Base-by-base conservation (phyloP, 1,140 invertebrate species). In the Pseudoatta argentina region DNA sequence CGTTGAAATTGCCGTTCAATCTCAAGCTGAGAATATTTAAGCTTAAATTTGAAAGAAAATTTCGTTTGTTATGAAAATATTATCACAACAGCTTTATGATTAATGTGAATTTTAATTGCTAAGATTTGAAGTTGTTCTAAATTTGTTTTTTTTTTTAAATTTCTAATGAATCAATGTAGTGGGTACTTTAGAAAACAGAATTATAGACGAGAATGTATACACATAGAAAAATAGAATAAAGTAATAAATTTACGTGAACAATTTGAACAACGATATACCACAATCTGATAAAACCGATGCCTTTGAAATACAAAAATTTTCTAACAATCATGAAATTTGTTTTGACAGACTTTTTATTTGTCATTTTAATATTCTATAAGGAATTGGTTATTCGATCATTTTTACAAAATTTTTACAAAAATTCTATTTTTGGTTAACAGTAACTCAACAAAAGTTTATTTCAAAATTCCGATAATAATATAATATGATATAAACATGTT, bases 151-250 rank as follows among this genome's bases (percentile, higher is more conserved):
- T n/a, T n/a, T n/a, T n/a, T n/a, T n/a, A 44, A 81, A 4, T 21
- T 24, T 78, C 10, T 39, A 57, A n/a, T 16, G 34, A 69, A 30
- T 81, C 21, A 81, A 81, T 81, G 78, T 51, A 81, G 51, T 71
- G 66, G 1, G 0, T 55, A 24, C 1, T 69, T 69, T 24, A 55
- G 18, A n/a, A 71, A 39, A 81, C 0, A 67, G 6, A 16, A 53
- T 34, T 39, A 24, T 18, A 57, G 10, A 55, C 0, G 18, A 57
- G 51, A 39, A 71, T 66, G 18, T 39, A 44, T n/a, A 30, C 57
- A 30, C 48, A 63, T 34, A 55, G n/a, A 44, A 71, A 27, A 48
- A 63, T 59, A 16, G 14, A 3, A 44, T 0, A 67, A 44, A 34
- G 21, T 67, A 66, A 66, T 39, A 51, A 66, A 66, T 66, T 64